Evolutionary conservation across 2,113 vertebrate species (phyloP), one percentile per base, ranked within the genome.

Genomic region (Apteryx owenii): DNA sequence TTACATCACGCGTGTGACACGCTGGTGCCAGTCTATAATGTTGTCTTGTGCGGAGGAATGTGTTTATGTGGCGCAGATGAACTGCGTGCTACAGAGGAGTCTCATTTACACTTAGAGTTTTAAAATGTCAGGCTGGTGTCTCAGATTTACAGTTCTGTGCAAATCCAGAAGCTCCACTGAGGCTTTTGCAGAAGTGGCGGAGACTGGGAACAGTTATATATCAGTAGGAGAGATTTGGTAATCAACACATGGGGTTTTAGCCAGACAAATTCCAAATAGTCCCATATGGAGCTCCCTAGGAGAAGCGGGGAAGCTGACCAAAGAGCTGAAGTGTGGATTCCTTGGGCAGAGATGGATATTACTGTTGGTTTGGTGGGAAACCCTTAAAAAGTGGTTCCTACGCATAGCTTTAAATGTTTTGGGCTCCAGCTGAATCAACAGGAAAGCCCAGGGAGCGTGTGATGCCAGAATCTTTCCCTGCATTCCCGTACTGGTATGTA

Each of bases 231-330:
- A 40, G 23, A 3, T 54, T 62, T 50, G 71, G 48, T 44, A 54
- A 21, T 40, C 0, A 1, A 5, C 22, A 5, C 0, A 0, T 13
- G 61, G 9, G 51, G 13, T 86, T 75, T 51, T 18, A 68, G 22
- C 15, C 12, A 7, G 31, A 29, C 46, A 60, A 5, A 4, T 72
- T 76, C 44, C 9, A 8, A 29, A 33, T 26, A 28, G 17, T 66
- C 29, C 38, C 13, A 0, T 54, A 1, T 12, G 0, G 1, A 80
- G 73, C 12, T 87, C 62, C 7, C 3, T n/a, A 38, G 76, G 31
- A 66, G 61, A 29, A 25, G 56, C 8, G 19, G 70, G 51, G 73
- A 54, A 33, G 50, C 54, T 38, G 70, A 20, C 9, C n/a, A 11
- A 66, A 38, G 44, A 46, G 50, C 16, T 48, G 28, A 18, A 44